Evolutionary conservation across 2,113 vertebrate species (phyloP).

Genomic region (Mesocricetus auratus): DNA sequence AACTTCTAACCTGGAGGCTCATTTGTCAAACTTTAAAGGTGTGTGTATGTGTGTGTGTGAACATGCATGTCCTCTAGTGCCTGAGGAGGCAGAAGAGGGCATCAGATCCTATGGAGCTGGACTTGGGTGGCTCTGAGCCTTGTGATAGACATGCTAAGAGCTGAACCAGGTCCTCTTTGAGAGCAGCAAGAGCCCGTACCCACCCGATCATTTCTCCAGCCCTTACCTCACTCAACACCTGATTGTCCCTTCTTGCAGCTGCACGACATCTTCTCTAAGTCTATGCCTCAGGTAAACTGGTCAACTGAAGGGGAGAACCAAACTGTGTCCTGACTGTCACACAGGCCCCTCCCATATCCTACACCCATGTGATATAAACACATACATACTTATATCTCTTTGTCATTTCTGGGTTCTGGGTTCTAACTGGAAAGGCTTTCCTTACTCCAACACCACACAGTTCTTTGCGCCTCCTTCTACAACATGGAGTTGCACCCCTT

Average conservation of each 20-base stretch:
- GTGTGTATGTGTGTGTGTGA: background rate
- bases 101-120: background rate
- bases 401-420: slow-evolving; percentile 4
- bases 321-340: background rate
- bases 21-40: background rate
- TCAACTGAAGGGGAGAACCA: background rate
- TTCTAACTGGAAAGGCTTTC: background rate
- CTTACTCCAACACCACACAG: background rate
- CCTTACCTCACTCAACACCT: background rate
- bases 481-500: background rate
- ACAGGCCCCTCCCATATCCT: background rate
- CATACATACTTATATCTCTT: background rate
- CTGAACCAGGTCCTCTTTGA: background rate
- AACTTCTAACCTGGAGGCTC: background rate
- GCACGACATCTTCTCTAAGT: background rate
- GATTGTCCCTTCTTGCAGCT: background rate
- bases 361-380: background rate
- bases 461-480: background rate
- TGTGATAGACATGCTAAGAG: background rate
- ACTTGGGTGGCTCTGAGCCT: background rate
- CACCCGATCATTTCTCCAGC: background rate
- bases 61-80: background rate
- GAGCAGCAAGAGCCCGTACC: background rate
- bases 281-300: background rate
- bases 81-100: background rate